A percentile compares a stretch with the other conserved stretches of the same genome.
Conservation (phyloP, 2,888 invertebrate genomes). For the Scaptomyza parva region DNA sequence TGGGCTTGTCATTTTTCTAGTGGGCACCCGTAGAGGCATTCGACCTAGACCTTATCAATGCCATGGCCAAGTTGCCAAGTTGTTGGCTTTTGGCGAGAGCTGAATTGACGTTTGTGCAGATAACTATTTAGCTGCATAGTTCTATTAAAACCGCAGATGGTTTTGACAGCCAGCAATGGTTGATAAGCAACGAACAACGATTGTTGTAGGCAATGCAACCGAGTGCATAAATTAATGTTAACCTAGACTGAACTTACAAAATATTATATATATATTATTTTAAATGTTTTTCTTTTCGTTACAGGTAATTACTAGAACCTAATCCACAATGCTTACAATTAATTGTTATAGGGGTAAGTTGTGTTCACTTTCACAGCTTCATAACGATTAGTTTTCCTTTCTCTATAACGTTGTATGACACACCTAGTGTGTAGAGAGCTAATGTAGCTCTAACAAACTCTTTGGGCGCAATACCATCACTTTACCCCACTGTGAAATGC, state of each 20-base stretch:
- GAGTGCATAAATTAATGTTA: not conserved
- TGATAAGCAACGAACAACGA: constrained; percentile 19
- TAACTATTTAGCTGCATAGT: constrained; percentile 14
- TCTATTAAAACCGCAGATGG: constrained; percentile 24
- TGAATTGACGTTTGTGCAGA: constrained; percentile 57
- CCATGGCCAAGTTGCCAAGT: constrained; percentile 36
- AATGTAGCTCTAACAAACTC: constrained; percentile 21
- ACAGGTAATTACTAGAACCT: constrained; percentile 63
- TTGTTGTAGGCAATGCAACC: not conserved
- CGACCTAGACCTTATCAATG: constrained; percentile 70
- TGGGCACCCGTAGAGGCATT: constrained; percentile 61
- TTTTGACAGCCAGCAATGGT: constrained; percentile 6
- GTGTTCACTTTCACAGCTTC: constrained; percentile 28
- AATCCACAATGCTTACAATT: constrained; percentile 64
- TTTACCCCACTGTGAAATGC: constrained; percentile 23
- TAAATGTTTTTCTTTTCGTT: constrained; percentile 38
- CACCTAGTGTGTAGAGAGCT: constrained; percentile 32
- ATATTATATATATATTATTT: constrained; percentile 3
- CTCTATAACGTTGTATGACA: constrained; percentile 52
- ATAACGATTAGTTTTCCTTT: constrained; percentile 52
- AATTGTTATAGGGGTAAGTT: constrained; percentile 73
- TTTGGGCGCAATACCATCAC: constrained; percentile 49
- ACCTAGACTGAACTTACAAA: not conserved
- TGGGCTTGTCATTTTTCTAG: constrained; percentile 26
- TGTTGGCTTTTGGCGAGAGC: constrained; percentile 31